phyloP scores from a whole-genome alignment of 2,113 vertebrate genomes.

The Mesembrinibis cayennensis region DNA sequence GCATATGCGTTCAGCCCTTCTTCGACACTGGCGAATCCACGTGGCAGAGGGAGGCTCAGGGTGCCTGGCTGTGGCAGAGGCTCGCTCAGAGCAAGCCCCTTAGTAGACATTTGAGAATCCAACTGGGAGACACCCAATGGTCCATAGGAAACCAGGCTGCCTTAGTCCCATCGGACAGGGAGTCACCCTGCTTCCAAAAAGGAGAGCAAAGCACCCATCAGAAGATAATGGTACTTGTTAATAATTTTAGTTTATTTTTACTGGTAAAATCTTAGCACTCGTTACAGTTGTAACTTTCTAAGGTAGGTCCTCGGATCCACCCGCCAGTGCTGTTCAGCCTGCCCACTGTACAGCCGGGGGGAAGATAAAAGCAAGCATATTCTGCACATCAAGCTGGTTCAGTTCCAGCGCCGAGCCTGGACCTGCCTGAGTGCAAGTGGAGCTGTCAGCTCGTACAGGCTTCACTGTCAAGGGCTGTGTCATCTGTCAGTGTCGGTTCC shows the following conservation, averaged over 20 bases:
- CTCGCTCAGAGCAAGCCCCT: background rate
- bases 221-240: background rate
- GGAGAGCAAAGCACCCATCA: background rate
- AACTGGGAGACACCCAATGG: background rate
- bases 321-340: slow-evolving; percentile 62
- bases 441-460: slow-evolving; percentile 91
- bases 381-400: slow-evolving; percentile 79
- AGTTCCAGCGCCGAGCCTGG: slow-evolving; percentile 74
- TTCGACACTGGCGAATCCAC: fast-evolving
- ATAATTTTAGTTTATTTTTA: background rate
- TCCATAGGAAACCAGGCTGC: background rate
- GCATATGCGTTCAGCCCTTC: background rate
- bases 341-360: slow-evolving; percentile 15
- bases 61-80: background rate
- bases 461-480: slow-evolving; percentile 89
- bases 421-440: slow-evolving; percentile 90
- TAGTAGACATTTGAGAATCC: background rate
- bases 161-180: background rate
- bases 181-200: background rate
- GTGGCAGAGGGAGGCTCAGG: background rate
- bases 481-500: slow-evolving; percentile 97
- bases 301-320: slow-evolving; percentile 49
- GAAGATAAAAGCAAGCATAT: slow-evolving; percentile 72
- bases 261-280: background rate
- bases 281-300: background rate